A percentile compares a stretch with the other conserved stretches of the same genome.
phyloP scores from a whole-genome alignment of 2,113 vertebrate species.

The Amphiprion percula region DNA sequence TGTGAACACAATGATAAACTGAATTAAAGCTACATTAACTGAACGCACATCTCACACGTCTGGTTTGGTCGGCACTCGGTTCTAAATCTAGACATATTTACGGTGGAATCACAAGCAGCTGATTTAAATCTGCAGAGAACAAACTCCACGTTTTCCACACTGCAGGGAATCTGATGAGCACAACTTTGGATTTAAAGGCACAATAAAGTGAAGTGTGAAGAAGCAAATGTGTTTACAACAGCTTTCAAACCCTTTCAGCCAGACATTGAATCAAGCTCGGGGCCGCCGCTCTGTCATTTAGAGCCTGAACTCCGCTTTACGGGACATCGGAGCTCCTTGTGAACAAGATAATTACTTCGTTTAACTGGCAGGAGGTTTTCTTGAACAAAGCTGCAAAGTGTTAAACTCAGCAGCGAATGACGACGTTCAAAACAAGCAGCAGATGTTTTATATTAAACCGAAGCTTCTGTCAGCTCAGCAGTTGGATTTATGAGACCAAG shows the following conservation, averaged over 20 bases:
- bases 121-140: slow-evolving; percentile 21
- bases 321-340: not conserved
- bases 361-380: slow-evolving; percentile 24
- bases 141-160: not conserved
- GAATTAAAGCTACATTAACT: slow-evolving; percentile 58
- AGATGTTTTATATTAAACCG: slow-evolving; percentile 47
- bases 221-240: not conserved
- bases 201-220: slow-evolving; percentile 3
- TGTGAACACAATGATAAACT: slow-evolving; percentile 10
- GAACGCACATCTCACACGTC: not conserved
- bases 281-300: slow-evolving; percentile 49
- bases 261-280: slow-evolving; percentile 38
- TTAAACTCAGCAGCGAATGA: slow-evolving; percentile 20
- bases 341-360: slow-evolving; percentile 10
- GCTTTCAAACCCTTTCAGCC: slow-evolving; percentile 21
- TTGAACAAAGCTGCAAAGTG: slow-evolving; percentile 14
- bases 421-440: slow-evolving; percentile 21
- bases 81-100: slow-evolving; percentile 1
- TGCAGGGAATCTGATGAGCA: slow-evolving; percentile 34
- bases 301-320: not conserved
- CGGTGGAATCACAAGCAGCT: slow-evolving; percentile 2
- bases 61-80: slow-evolving; percentile 23
- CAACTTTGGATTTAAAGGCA: slow-evolving; percentile 50
- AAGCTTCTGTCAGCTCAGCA: slow-evolving; percentile 18
- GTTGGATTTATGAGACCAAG: not conserved